Conservation (phyloP, 1,140 invertebrate species). For the Drosophila simulans region DNA sequence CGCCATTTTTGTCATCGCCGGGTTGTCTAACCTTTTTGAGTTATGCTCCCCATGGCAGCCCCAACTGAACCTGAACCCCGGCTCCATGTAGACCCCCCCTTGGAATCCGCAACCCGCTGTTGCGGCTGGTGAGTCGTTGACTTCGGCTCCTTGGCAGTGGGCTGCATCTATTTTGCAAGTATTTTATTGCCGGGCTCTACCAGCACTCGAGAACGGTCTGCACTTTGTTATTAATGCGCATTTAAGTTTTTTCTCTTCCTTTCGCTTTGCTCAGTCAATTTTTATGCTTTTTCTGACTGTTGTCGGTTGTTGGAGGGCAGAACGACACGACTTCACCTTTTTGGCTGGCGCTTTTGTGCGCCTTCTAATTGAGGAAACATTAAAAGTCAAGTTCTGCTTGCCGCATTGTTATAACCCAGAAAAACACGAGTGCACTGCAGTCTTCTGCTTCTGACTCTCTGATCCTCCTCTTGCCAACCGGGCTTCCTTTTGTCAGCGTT, state of each 20-base stretch:
- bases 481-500: slow-evolving; percentile 21
- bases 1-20: slow-evolving; percentile 73
- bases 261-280: slow-evolving; percentile 25
- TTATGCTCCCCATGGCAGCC: slow-evolving; percentile 54
- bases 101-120: slow-evolving; percentile 19
- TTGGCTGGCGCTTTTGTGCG: slow-evolving; percentile 72
- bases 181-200: slow-evolving; percentile 52
- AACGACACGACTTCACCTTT: slow-evolving; percentile 69
- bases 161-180: slow-evolving; percentile 64
- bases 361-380: slow-evolving; percentile 81
- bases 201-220: slow-evolving; percentile 41
- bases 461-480: background rate
- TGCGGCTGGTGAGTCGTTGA: slow-evolving; percentile 66
- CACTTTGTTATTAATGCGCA: slow-evolving; percentile 82
- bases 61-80: slow-evolving; percentile 7
- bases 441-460: slow-evolving; percentile 27
- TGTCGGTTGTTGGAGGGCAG: slow-evolving; percentile 17
- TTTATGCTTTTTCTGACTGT: slow-evolving; percentile 18
- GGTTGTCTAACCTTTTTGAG: slow-evolving; percentile 67
- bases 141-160: slow-evolving; percentile 38
- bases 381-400: slow-evolving; percentile 81
- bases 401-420: slow-evolving; percentile 82
- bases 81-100: background rate
- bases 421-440: slow-evolving; percentile 80
- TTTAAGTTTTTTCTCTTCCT: slow-evolving; percentile 67